Conservation (phyloP, 2,888 invertebrate species). For the Crepidodera aurea region DNA sequence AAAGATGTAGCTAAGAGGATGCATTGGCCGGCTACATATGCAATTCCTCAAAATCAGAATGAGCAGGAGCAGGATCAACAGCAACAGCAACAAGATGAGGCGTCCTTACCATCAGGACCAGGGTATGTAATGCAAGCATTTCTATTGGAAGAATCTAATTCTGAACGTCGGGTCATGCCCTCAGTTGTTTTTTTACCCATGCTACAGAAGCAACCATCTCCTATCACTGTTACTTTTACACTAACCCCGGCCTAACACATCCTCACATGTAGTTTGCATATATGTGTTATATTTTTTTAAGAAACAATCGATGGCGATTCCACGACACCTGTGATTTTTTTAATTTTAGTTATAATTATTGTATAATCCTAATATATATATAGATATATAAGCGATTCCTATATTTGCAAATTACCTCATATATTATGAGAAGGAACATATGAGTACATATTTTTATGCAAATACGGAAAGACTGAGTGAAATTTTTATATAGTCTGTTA, state of each 20-base stretch:
- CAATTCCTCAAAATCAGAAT: slow-evolving; percentile 65
- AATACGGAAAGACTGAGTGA: slow-evolving; percentile 66
- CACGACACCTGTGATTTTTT: slow-evolving; percentile 65
- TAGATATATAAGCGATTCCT: slow-evolving; percentile 54
- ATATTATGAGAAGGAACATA: slow-evolving; percentile 60
- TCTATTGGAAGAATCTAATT: slow-evolving; percentile 73
- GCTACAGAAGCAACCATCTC: slow-evolving; percentile 83
- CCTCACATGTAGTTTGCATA: slow-evolving; percentile 57
- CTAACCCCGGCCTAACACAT: slow-evolving; percentile 85
- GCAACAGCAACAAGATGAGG: slow-evolving; percentile 48
- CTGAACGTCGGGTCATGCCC: slow-evolving; percentile 76
- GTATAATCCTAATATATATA: slow-evolving; percentile 58
- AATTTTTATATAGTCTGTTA: slow-evolving; percentile 64
- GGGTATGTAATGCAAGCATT: slow-evolving; percentile 92
- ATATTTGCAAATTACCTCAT: slow-evolving; percentile 61
- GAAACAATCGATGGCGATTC: slow-evolving; percentile 61
- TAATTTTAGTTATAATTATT: slow-evolving; percentile 61
- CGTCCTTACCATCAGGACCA: slow-evolving; percentile 42
- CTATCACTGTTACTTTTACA: slow-evolving; percentile 90
- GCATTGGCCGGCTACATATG: slow-evolving; percentile 71
- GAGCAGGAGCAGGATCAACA: slow-evolving; percentile 49
- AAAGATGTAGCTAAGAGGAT: slow-evolving; percentile 66
- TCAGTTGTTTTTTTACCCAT: slow-evolving; percentile 95
- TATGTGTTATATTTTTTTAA: slow-evolving; percentile 61
- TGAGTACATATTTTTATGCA: slow-evolving; percentile 65